Evolutionary conservation across 2,797 vertebrate genomes (phyloP).

Genomic region (Otolemur crassicaudatus): DNA sequence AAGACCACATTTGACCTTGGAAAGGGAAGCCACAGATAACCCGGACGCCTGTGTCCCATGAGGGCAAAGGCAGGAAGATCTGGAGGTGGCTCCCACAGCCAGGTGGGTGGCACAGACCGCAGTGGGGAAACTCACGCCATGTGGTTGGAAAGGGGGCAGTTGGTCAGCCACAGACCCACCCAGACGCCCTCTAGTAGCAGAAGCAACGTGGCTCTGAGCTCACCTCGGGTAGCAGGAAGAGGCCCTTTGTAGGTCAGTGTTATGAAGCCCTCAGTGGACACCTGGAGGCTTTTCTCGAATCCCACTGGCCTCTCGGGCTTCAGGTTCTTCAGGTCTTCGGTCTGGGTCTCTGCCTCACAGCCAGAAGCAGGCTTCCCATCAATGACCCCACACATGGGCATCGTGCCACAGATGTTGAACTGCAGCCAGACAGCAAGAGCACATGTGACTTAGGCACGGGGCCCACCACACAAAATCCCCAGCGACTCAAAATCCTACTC

Average conservation of each 20-base stretch:
- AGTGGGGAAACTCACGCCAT: accelerated
- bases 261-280: slow-evolving; percentile 92
- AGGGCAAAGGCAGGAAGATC: neutral
- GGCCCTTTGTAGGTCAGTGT: slow-evolving; percentile 92
- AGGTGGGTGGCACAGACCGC: neutral
- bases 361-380: slow-evolving; percentile 84
- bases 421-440: slow-evolving; percentile 70
- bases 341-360: slow-evolving; percentile 89
- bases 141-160: accelerated
- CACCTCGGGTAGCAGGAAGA: slow-evolving; percentile 86
- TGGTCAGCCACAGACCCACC: neutral
- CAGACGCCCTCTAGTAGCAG: accelerated
- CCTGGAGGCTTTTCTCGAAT: slow-evolving; percentile 89
- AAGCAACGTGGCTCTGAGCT: neutral
- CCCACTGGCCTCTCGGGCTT: slow-evolving; percentile 87
- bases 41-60: neutral
- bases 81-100: neutral
- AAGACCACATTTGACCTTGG: neutral
- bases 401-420: slow-evolving; percentile 93
- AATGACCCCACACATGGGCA: slow-evolving; percentile 86
- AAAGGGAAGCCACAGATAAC: neutral
- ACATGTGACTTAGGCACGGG: accelerated
- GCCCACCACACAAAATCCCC: neutral
- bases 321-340: slow-evolving; percentile 19
- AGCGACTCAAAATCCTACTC: neutral